These are phyloP conservation scores for Channallabes apus DNA, from an alignment of 2,797 vertebrate species.

Conservation along the genomic window DNA sequence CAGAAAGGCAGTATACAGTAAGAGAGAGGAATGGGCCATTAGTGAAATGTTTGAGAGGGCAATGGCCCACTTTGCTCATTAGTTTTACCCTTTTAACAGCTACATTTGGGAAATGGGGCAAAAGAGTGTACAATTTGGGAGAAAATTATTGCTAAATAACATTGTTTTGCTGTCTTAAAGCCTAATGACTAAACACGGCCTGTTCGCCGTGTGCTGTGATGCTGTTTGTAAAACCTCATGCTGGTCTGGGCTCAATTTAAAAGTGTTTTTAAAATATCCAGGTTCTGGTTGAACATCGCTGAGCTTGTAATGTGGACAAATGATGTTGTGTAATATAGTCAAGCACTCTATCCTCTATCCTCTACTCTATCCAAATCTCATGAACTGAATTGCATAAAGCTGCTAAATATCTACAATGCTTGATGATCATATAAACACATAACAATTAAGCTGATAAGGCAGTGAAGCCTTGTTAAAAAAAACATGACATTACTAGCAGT, in stretches of 20 bases:
- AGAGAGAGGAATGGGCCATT: constrained; percentile 11
- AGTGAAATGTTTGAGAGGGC: not conserved
- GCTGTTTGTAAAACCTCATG: constrained; percentile 1
- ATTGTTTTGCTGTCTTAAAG: not conserved
- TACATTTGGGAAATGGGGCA: constrained; percentile 23
- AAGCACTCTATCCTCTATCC: not conserved
- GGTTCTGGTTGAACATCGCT: not conserved
- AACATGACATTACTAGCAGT: not conserved
- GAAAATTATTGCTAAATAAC: constrained; percentile 5
- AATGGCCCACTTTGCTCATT: constrained; percentile 19
- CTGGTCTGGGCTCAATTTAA: not conserved
- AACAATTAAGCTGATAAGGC: not conserved
- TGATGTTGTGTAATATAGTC: not conserved
- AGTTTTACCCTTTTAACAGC: constrained; percentile 1
- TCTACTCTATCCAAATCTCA: too few species aligned
- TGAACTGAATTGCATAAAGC: not conserved
- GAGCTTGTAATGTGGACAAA: constrained; percentile 19
- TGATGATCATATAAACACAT: not conserved
- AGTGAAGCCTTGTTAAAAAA: too few species aligned
- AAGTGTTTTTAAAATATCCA: not conserved
- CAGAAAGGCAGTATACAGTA: not conserved
- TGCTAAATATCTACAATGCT: not conserved
- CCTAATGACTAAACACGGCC: not conserved
- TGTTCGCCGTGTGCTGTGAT: not conserved
- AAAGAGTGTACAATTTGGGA: constrained; percentile 1